Conservation (phyloP, 2,113 vertebrate genomes). For the Passer montanus region DNA sequence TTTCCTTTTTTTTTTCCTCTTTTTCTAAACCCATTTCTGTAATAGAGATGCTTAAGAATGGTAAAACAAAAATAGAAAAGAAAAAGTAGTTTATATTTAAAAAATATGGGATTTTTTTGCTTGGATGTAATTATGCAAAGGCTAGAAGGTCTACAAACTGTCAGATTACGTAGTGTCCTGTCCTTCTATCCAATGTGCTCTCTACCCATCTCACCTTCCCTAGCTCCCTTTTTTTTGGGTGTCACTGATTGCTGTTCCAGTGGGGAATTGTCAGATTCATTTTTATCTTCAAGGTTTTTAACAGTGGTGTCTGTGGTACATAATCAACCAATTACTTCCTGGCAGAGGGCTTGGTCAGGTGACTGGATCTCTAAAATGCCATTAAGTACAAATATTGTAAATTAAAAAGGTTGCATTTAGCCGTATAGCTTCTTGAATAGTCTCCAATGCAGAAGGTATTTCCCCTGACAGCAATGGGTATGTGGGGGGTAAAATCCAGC, state of each 20-base stretch:
- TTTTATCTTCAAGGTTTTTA: background rate
- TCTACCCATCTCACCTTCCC: background rate
- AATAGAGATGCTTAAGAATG: background rate
- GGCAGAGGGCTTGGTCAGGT: background rate
- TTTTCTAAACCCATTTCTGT: background rate
- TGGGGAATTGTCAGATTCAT: background rate
- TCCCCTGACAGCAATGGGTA: background rate
- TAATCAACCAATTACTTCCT: background rate
- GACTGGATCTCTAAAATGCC: background rate
- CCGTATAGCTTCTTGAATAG: background rate
- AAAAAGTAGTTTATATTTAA: background rate
- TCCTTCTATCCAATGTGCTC: background rate
- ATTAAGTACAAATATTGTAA: background rate
- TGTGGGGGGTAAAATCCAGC: background rate
- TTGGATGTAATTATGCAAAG: background rate
- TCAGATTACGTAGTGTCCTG: background rate
- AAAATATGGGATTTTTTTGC: background rate
- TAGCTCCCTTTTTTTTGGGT: background rate
- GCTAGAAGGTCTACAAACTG: background rate
- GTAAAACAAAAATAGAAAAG: background rate
- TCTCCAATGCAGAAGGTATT: background rate
- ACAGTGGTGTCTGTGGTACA: background rate
- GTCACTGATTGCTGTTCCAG: background rate
- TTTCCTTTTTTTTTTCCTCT: fast-evolving
- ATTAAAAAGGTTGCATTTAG: background rate